phyloP scores from a whole-genome alignment of 2,888 invertebrate species.

The Drosophila atroscutellata region DNA sequence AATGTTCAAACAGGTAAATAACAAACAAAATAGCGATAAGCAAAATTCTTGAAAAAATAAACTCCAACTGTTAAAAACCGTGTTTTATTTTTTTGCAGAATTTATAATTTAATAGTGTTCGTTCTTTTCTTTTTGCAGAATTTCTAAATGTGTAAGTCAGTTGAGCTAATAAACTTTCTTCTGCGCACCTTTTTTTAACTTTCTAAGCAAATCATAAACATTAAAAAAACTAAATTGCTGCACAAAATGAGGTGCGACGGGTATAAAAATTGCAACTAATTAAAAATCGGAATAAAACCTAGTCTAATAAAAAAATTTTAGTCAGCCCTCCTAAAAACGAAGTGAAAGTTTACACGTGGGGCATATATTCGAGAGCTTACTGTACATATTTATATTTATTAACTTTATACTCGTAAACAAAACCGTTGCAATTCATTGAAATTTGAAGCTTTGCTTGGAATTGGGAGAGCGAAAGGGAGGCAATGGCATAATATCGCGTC shows the following conservation, averaged over 20 bases:
- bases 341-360: slow-evolving; percentile 39
- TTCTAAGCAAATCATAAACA: slow-evolving; percentile 28
- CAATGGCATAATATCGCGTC: slow-evolving; percentile 19
- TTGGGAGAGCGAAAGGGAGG: neutral
- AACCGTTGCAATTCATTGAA: slow-evolving; percentile 55
- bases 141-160: slow-evolving; percentile 5
- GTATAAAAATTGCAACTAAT: slow-evolving; percentile 24
- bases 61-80: neutral
- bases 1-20: slow-evolving; percentile 2
- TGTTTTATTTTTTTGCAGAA: neutral
- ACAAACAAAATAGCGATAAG: slow-evolving; percentile 20
- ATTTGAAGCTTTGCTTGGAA: slow-evolving; percentile 38
- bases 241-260: neutral
- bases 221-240: slow-evolving; percentile 12
- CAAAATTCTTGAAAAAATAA: neutral
- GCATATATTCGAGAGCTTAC: slow-evolving; percentile 13
- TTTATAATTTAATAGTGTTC: neutral
- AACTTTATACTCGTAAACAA: slow-evolving; percentile 16
- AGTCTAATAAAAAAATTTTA: slow-evolving; percentile 27
- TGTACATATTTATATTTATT: slow-evolving; percentile 15
- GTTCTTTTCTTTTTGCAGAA: neutral
- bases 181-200: slow-evolving; percentile 20
- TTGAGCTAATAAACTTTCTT: slow-evolving; percentile 26
- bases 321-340: neutral
- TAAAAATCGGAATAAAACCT: slow-evolving; percentile 4